Evolutionary conservation across 1,140 invertebrate genomes (phyloP).

Genomic region (Littorina saxatilis): DNA sequence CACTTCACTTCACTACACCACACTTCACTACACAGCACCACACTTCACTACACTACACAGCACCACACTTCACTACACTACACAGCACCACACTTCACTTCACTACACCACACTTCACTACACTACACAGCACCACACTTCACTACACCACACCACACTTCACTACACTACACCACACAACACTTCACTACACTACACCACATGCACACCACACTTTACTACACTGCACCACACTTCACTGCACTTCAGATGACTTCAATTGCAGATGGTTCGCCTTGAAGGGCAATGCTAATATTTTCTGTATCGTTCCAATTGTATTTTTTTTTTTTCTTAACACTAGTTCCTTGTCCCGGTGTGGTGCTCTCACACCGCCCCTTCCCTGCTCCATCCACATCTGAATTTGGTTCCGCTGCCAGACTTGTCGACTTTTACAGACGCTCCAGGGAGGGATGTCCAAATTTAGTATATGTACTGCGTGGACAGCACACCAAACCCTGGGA

Average conservation of each 20-base stretch:
- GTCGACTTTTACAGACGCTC: too few relatives aligned
- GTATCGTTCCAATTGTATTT: too few relatives aligned
- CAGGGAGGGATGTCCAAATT: too few relatives aligned
- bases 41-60: not conserved
- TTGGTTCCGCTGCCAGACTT: too few relatives aligned
- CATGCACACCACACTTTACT: constrained; percentile 27
- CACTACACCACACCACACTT: not conserved
- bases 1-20: not conserved
- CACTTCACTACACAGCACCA: not conserved
- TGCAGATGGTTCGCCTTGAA: too few relatives aligned
- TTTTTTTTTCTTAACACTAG: too few relatives aligned
- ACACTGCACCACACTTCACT: constrained; percentile 25
- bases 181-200: constrained; percentile 29
- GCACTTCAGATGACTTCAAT: constrained; percentile 19
- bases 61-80: not conserved
- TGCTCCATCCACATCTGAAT: too few relatives aligned
- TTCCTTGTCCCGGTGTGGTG: too few relatives aligned
- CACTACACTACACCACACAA: not conserved
- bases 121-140: not conserved
- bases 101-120: not conserved
- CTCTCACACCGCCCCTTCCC: too few relatives aligned
- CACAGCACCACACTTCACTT: not conserved
- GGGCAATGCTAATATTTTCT: too few relatives aligned
- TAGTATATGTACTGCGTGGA: too few relatives aligned
- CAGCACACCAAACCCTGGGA: too few relatives aligned